Evolutionary conservation across 53 echinoderm and acorn worm species (phyloP).

Genomic region (Holothuria scabra): DNA sequence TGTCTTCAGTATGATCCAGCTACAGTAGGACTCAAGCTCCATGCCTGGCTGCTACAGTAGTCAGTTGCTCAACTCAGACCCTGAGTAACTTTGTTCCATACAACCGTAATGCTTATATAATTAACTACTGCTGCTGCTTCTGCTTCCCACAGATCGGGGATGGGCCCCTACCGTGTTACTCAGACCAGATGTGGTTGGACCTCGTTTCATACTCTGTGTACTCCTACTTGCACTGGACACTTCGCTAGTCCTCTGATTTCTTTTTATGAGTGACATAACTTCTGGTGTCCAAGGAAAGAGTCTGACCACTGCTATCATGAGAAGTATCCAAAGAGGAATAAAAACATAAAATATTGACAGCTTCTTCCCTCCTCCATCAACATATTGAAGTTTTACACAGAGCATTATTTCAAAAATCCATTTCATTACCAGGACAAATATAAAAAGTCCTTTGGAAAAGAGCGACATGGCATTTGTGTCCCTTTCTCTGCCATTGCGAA

Average conservation of each 20-base stretch:
- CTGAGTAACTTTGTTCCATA: no score
- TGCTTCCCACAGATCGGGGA: constrained; percentile 19
- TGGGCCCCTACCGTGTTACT: constrained; percentile 12
- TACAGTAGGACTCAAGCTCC: no score
- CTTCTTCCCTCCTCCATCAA: neutral
- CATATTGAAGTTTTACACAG: constrained; percentile 81
- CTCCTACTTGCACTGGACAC: neutral
- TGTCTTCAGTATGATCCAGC: no score
- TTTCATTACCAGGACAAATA: constrained; percentile 71
- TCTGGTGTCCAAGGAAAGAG: constrained; percentile 74
- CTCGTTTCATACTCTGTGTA: neutral
- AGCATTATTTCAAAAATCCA: constrained; percentile 83
- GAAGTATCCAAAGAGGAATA: constrained; percentile 90
- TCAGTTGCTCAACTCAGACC: no score
- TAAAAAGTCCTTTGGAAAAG: constrained; percentile 68
- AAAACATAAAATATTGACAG: constrained; percentile 76
- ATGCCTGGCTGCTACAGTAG: no score
- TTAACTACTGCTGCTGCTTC: neutral
- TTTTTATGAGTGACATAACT: constrained; percentile 49
- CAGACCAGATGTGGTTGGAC: neutral
- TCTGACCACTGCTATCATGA: constrained; percentile 61
- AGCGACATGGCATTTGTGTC: constrained; percentile 71
- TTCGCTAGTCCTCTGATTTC: neutral
- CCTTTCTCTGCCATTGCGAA: constrained; percentile 71
- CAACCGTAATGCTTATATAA: no score